phyloP scores from a whole-genome alignment of 2,797 vertebrate genomes.

The Spheniscus humboldti region DNA sequence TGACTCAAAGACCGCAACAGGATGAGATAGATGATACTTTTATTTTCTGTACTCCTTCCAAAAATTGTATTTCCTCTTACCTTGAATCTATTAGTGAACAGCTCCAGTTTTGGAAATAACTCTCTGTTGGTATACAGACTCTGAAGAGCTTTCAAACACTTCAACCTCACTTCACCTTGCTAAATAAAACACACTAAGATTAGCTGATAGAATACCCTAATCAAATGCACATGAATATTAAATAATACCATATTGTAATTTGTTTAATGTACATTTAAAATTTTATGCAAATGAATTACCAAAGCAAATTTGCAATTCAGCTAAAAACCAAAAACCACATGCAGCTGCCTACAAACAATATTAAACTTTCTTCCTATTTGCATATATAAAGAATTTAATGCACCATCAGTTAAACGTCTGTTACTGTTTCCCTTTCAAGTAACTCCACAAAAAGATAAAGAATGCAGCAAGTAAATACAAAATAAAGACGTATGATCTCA shows the following conservation, averaged over 20 bases:
- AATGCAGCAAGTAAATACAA: not conserved
- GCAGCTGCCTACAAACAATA: not conserved
- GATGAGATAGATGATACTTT: not conserved
- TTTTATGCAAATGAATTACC: not conserved
- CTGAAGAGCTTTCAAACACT: slow-evolving; percentile 98
- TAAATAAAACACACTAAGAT: slow-evolving; percentile 70
- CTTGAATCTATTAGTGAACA: slow-evolving; percentile 99
- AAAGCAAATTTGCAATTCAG: not conserved
- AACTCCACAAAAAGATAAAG: not conserved
- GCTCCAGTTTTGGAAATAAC: slow-evolving; percentile 95
- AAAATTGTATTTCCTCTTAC: slow-evolving; percentile 72
- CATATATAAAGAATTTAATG: not conserved
- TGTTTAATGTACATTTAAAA: slow-evolving; percentile 9
- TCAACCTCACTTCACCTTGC: slow-evolving; percentile 99
- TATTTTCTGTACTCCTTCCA: not conserved
- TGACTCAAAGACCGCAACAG: not conserved
- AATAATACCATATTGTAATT: not conserved
- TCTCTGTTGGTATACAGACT: slow-evolving; percentile 98
- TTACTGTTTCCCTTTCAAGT: not conserved
- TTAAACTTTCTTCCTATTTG: not conserved
- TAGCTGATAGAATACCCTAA: slow-evolving; percentile 4
- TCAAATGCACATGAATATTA: slow-evolving; percentile 29
- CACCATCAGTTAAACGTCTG: not conserved
- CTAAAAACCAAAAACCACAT: not conserved
- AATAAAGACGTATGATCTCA: not conserved